Conservation (phyloP, 2,797 vertebrate species). For the Crenuchus spilurus region DNA sequence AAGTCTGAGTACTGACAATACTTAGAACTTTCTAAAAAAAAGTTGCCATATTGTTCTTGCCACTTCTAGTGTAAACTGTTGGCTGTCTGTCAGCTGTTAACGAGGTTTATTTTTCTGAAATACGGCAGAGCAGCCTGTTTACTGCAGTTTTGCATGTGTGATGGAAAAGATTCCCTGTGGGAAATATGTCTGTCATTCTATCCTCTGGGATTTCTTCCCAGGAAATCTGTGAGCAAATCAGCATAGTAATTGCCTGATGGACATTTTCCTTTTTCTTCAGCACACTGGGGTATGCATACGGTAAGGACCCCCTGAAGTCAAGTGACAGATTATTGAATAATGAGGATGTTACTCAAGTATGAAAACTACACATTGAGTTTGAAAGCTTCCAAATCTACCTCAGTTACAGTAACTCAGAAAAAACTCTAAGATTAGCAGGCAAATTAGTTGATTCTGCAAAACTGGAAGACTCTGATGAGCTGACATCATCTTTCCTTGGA, state of each 20-base stretch:
- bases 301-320: conserved; percentile 1
- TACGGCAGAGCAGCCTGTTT: conserved; percentile 1
- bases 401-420: neutral
- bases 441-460: neutral
- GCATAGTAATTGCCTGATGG: conserved; percentile 34
- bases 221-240: conserved; percentile 29
- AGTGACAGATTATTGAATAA: neutral
- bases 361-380: conserved; percentile 9
- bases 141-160: conserved; percentile 16
- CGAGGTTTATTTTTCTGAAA: conserved; percentile 24
- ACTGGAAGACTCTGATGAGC: conserved; percentile 28
- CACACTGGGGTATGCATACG: neutral
- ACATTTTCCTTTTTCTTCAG: conserved; percentile 4
- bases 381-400: neutral
- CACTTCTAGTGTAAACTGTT: neutral
- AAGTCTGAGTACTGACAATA: too few species aligned
- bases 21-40: too few species aligned
- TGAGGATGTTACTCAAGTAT: neutral
- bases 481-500: conserved; percentile 1
- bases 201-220: conserved; percentile 28
- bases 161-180: conserved; percentile 15
- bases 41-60: neutral
- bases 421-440: neutral
- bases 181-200: conserved; percentile 27
- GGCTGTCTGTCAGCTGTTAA: neutral